These are phyloP conservation scores for Spodoptera litura DNA, from an alignment of 1,140 invertebrate species.

Conservation along the genomic window DNA sequence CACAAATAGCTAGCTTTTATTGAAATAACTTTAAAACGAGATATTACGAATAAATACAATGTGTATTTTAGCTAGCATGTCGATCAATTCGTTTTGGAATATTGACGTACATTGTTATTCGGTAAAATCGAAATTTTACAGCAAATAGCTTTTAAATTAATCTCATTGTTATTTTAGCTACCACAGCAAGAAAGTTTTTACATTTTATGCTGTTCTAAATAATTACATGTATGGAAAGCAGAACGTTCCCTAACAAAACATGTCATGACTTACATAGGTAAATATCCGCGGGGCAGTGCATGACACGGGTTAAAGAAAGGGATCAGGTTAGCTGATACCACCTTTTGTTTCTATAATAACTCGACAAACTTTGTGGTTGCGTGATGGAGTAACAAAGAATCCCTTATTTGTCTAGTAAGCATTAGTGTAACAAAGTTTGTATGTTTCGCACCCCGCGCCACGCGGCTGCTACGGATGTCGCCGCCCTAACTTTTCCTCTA, in stretches of 20 bases:
- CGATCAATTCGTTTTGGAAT: too few species aligned
- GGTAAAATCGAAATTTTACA: background rate
- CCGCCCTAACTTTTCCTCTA: constrained; percentile 43
- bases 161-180: background rate
- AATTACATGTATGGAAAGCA: background rate
- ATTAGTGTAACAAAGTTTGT: constrained; percentile 52
- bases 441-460: constrained; percentile 46
- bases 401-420: constrained; percentile 57
- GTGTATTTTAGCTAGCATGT: background rate
- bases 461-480: constrained; percentile 53
- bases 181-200: background rate
- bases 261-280: constrained; percentile 21
- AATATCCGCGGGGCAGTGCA: constrained; percentile 36
- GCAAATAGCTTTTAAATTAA: background rate
- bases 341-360: constrained; percentile 53
- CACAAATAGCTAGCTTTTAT: constrained; percentile 9
- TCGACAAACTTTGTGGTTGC: constrained; percentile 59
- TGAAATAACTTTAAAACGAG: constrained; percentile 16
- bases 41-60: background rate
- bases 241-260: constrained; percentile 4
- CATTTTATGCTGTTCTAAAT: background rate
- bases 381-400: constrained; percentile 57
- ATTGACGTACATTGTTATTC: background rate
- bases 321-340: constrained; percentile 52
- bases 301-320: constrained; percentile 46